Base-by-base conservation (phyloP, 2,113 vertebrate genomes). In the Prunella fulvescens region DNA sequence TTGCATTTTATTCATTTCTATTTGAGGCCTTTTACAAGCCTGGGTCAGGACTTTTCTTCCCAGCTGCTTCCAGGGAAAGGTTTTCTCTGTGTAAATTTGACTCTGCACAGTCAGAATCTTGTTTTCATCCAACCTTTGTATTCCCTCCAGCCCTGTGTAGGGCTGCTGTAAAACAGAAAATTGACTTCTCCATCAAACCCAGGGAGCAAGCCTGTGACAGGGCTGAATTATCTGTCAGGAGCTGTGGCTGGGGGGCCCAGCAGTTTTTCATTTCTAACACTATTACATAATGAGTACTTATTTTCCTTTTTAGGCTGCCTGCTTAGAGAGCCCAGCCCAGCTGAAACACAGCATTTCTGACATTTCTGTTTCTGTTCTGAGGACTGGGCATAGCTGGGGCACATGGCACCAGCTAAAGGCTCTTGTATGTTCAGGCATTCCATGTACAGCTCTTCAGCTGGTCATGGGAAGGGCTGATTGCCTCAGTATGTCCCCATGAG, bases 1-100 rank as follows among this genome's bases (percentile, higher is more conserved):
- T 74, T 92, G 82, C 44, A 47, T 81, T 91, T 76, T 73, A 39
- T 70, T 72, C 10, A 35, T 86, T 88, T 70, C 64, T 39, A 6
- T 53, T 54, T 74, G 77, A 65, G 15, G 60, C 47, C 33, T 44
- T 83, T 81, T 78, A 47, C 28, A 78, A 64, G 50, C 45, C 56
- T 50, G 19, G 64, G 50, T 81, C 44, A 73, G 47, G 60, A 39
- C 25, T 86, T 61, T 26, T 71, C 40, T 71, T 65, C 17, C 15
- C 19, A 58, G 17, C 39, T 71, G 9, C 37, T 94, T 70, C 45
- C 29, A 25, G 45, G n/a, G 71, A 66, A 69, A 22, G 35, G 19
- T 57, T 88, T 85, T 73, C 24, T 47, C 39, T 39, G 54, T 35
- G 33, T 37, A 39, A 66, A 45, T 53, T 39, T 69, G 76, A 74